A percentile compares a stretch with the other conserved stretches of the same genome.
Evolutionary conservation across 1,140 invertebrate genomes (phyloP).

Genomic region (Anastrepha ludens): DNA sequence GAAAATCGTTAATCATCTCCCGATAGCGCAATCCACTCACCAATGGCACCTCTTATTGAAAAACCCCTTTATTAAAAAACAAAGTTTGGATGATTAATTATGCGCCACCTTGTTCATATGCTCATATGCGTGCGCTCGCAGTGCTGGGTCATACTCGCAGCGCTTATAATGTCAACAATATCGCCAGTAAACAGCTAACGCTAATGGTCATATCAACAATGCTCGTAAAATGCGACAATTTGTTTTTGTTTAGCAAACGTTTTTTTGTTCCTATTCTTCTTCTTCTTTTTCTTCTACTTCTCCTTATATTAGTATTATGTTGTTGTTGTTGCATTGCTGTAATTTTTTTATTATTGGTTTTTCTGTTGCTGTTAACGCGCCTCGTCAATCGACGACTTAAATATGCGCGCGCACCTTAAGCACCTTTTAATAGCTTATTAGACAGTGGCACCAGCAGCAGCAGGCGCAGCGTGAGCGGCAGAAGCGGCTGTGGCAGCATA

Average conservation of each 20-base stretch:
- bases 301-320: neutral
- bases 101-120: too few relatives aligned
- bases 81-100: too few relatives aligned
- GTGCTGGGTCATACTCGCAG: neutral
- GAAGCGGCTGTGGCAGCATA: neutral
- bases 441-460: neutral
- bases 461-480: neutral
- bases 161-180: constrained; percentile 47
- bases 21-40: too few relatives aligned
- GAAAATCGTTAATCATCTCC: too few relatives aligned
- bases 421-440: constrained; percentile 45
- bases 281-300: neutral
- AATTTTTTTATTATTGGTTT: constrained; percentile 19
- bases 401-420: constrained; percentile 42
- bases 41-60: too few relatives aligned
- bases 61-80: too few relatives aligned
- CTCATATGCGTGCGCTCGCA: neutral
- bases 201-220: constrained; percentile 28
- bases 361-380: neutral
- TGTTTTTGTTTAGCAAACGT: neutral
- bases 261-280: neutral
- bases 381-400: neutral
- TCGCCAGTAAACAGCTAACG: constrained; percentile 25
- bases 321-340: neutral
- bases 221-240: neutral